Evolutionary conservation across 92 coral and sea anemone species (phyloP).

Genomic region (Galaxea fascicularis): DNA sequence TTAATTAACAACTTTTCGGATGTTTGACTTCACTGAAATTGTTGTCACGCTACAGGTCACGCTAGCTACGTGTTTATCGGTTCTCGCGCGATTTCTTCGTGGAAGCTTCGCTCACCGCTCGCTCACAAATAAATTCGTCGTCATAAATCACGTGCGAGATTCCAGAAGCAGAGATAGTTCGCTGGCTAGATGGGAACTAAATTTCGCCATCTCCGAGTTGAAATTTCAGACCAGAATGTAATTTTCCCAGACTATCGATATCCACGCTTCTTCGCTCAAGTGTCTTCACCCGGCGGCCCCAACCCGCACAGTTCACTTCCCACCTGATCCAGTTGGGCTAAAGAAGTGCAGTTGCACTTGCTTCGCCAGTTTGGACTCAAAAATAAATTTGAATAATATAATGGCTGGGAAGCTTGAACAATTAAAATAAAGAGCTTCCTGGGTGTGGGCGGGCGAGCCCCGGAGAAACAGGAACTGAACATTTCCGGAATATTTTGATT

Average conservation of each 20-base stretch:
- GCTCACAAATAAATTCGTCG: too few relatives aligned
- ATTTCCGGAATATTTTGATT: background rate
- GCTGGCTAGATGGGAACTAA: too few relatives aligned
- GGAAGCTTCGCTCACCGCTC: background rate
- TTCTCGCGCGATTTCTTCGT: background rate
- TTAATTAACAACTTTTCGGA: background rate
- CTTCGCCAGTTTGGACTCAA: background rate
- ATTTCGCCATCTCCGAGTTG: too few relatives aligned
- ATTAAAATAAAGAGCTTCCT: background rate
- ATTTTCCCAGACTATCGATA: too few relatives aligned
- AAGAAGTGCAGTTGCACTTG: background rate
- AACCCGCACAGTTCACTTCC: too few relatives aligned
- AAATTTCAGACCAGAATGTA: too few relatives aligned
- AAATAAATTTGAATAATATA: background rate
- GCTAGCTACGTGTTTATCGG: background rate
- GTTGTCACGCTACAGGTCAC: background rate
- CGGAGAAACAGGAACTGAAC: background rate
- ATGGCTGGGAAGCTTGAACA: background rate
- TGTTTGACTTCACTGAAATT: background rate
- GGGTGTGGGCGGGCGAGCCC: constrained; percentile 16
- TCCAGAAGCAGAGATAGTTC: too few relatives aligned
- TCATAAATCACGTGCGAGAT: too few relatives aligned
- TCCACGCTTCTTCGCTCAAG: too few relatives aligned
- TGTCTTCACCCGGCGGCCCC: too few relatives aligned
- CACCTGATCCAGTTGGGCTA: too few relatives aligned